These are phyloP conservation scores for Lapara coniferarum DNA, from an alignment of 2,888 invertebrate species.

Conservation along the genomic window DNA sequence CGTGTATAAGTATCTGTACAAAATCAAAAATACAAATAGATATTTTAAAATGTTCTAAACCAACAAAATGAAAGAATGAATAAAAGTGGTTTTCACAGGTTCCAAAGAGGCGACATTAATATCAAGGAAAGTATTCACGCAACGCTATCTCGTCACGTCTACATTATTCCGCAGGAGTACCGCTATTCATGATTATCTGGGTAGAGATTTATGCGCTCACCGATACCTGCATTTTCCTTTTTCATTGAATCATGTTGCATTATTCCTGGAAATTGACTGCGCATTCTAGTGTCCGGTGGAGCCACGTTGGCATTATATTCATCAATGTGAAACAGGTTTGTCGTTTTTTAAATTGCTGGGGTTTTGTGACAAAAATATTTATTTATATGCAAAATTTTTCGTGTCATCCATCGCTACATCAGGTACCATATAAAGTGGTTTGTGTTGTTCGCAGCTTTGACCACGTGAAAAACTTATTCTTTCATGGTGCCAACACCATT, in stretches of 20 bases:
- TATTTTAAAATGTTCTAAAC: too few species aligned
- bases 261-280: conserved; percentile 16
- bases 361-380: too few species aligned
- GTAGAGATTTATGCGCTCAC: conserved; percentile 43
- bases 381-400: too few species aligned
- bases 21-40: too few species aligned
- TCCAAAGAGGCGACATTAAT: conserved; percentile 6
- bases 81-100: neutral
- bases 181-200: conserved; percentile 49
- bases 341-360: neutral
- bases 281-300: neutral
- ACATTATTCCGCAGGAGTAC: conserved; percentile 37
- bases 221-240: conserved; percentile 32
- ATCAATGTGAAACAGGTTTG: neutral
- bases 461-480: too few species aligned
- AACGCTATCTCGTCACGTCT: conserved; percentile 37
- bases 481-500: too few species aligned
- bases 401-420: too few species aligned
- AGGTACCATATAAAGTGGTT: too few species aligned
- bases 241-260: conserved; percentile 25
- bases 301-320: neutral
- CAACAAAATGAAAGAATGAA: too few species aligned
- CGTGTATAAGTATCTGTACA: too few species aligned
- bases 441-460: too few species aligned
- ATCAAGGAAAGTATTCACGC: conserved; percentile 15